These are phyloP conservation scores for Podarcis raffonei DNA, from an alignment of 2,113 vertebrate species.

Conservation along the genomic window DNA sequence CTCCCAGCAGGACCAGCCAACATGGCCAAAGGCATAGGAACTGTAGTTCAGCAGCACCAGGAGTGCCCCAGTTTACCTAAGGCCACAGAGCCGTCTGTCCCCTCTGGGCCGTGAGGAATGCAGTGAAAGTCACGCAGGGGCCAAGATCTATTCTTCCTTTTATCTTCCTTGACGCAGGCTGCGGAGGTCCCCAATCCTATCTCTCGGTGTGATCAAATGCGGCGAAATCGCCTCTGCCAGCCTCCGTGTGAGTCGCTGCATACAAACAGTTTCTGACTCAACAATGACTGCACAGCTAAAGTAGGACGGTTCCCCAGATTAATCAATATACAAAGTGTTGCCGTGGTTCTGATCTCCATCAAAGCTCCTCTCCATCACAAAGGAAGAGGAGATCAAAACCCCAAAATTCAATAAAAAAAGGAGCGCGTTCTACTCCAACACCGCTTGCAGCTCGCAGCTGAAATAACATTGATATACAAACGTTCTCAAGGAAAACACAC, in stretches of 20 bases:
- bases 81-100: too few relatives aligned
- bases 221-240: neutral
- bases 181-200: neutral
- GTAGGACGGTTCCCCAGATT: constrained; percentile 30
- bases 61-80: neutral
- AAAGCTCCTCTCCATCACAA: constrained; percentile 45
- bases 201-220: neutral
- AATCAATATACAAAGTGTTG: constrained; percentile 52
- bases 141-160: neutral
- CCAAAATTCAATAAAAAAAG: constrained; percentile 32
- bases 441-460: constrained; percentile 13
- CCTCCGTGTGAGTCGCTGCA: rapidly evolving
- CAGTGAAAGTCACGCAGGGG: neutral
- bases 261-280: neutral
- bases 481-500: constrained; percentile 17
- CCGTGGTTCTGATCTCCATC: constrained; percentile 57
- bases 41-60: neutral
- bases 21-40: neutral
- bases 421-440: neutral
- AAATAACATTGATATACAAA: constrained; percentile 21
- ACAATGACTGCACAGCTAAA: constrained; percentile 13
- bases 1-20: neutral
- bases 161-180: neutral
- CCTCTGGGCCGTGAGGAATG: neutral
- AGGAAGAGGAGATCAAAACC: constrained; percentile 42